Evolutionary conservation across 1,140 invertebrate species (phyloP).

Genomic region (Drosophila hydei): DNA sequence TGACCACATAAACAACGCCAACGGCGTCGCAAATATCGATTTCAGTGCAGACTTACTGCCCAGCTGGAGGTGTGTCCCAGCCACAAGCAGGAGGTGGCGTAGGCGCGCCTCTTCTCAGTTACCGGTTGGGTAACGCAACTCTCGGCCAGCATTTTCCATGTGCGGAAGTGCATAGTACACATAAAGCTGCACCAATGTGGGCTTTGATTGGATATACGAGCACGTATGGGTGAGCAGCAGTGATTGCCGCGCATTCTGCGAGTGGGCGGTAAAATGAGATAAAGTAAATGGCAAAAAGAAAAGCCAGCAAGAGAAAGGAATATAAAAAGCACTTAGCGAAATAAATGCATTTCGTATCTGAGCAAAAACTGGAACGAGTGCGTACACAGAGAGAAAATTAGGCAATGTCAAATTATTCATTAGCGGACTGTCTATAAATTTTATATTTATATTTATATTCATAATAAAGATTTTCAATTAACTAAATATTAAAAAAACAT

Average conservation of each 20-base stretch:
- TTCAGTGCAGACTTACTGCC: conserved; percentile 54
- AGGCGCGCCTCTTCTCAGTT: conserved; percentile 28
- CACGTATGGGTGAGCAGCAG: conserved; percentile 1
- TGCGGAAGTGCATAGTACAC: conserved; percentile 28
- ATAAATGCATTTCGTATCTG: not conserved
- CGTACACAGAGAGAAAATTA: too few relatives aligned
- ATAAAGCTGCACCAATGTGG: conserved; percentile 25
- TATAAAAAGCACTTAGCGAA: not conserved
- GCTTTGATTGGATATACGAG: conserved; percentile 35
- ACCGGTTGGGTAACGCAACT: conserved; percentile 29
- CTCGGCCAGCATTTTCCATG: conserved; percentile 36
- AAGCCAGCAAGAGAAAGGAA: not conserved
- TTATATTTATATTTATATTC: too few relatives aligned
- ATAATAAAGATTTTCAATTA: too few relatives aligned
- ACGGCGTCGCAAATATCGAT: conserved; percentile 59
- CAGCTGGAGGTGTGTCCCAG: conserved; percentile 40
- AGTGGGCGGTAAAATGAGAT: conserved; percentile 23
- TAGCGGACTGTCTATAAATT: too few relatives aligned
- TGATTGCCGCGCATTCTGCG: conserved; percentile 27
- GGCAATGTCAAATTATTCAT: too few relatives aligned
- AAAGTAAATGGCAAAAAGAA: conserved; percentile 20
- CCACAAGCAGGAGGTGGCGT: conserved; percentile 27
- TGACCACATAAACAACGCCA: conserved; percentile 53
- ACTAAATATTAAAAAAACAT: too few relatives aligned
- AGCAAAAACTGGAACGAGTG: not conserved